Evolutionary conservation across 2,888 invertebrate genomes (phyloP), one percentile per base, ranked within the genome.

Genomic region (Calameuta filiformis): DNA sequence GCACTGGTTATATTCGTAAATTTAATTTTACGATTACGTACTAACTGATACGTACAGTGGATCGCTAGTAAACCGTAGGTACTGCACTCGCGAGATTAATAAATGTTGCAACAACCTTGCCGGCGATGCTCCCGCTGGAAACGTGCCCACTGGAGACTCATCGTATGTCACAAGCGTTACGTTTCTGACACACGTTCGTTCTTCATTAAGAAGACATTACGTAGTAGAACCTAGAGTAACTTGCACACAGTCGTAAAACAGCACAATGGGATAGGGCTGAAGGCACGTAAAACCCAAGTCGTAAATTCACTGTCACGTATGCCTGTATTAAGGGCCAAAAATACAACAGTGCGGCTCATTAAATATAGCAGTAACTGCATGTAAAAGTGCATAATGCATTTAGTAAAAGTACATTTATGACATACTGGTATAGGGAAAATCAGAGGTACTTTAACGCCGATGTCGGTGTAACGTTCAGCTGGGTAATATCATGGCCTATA

Each of bases 181-280:
- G 31, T 6, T 35, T 40, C 75, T 71, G 76, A 77, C 69, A 31
- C 37, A 69, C 77, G 73, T 77, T 81, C 78, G 77, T 79, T 80
- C 80, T 81, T 81, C 81, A 79, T 81, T 80, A 80, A 77, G 78
- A 78, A 80, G 79, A 79, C 78, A 76, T 81, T 77, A 76, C 76
- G 71, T 56, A 31, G 71, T 71, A 71, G 75, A 34, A 40, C 73
- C 78, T 73, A 56, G 56, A 31, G 34, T 75, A 73, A 75, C 77
- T 77, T 74, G 74, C 76, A 79, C 77, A 73, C 68, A 73, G 73
- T 71, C 73, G 75, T 77, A 75, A n/a, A 74, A 56, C 56, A 23
- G 23, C 56, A 56, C 23, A 15, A 56, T 23, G 23, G 56, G 23
- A 56, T 23, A 23, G 56, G 56, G 23, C 15, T 56, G 56, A 56